Base-by-base conservation (phyloP, 1,140 invertebrate genomes). In the Anadara kagoshimensis region DNA sequence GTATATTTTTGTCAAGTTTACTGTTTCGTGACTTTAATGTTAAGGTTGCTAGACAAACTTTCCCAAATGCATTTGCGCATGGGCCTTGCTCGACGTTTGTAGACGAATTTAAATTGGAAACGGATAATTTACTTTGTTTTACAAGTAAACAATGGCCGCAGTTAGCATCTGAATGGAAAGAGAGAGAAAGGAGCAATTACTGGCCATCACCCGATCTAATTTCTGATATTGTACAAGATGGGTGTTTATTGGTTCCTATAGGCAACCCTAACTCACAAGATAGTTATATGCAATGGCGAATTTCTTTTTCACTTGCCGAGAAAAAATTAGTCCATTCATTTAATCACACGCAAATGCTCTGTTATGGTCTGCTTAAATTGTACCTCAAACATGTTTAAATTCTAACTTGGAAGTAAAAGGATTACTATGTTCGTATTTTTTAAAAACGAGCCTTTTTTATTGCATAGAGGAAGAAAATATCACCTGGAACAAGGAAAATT, bases 241-340 rank as follows among this genome's bases (percentile, higher is more conserved):
- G 71, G 8, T 73, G 71, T 29, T 43, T 58, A 22, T 5, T 73
- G 18, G 71, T 73, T n/a, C 56, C 71, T n/a, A 54, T 73, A 24
- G 63, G 64, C 4, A n/a, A 26, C 20, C 67, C 53, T 29, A 16
- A 20, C 18, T 18, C 20, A 24, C n/a, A 56, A 0, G 26, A 61
- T 56, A 49, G 56, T 26, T 22, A 63, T 14, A 26, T 49, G 10
- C 45, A 68, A 22, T 74, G 72, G 72, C 43, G 72, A 59, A 64
- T 74, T 20, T 74, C 72, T 18, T 74, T 74, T 51, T 68, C 72
- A 2, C 24, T 29, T 8, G 72, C 72, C 14, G 72, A 74, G 45
- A 56, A 57, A 4, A 26, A n/a, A 24, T 51, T 74, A 18, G 36
- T 64, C 4, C 24, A 64, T 49, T 16, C 66, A 22, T 29, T 74